Percentiles rank a stretch among this genome's conserved stretches.
phyloP scores from a whole-genome alignment of 1,140 invertebrate species.

The Schlechtendalia chinensis region DNA sequence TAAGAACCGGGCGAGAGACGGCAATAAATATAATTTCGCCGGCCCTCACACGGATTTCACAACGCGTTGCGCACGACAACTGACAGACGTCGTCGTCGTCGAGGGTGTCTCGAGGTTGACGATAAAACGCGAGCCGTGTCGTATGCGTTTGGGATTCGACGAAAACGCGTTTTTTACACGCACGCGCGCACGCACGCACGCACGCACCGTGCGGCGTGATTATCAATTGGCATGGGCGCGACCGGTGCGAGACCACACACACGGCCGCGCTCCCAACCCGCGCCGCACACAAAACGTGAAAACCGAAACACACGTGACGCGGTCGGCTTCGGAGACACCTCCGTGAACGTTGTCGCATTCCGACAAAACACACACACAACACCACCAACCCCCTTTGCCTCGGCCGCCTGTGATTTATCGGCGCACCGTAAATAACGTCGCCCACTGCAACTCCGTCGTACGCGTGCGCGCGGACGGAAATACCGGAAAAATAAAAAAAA shows the following conservation, averaged over 20 bases:
- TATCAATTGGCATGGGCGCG: conserved; percentile 47
- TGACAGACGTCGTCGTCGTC: conserved; percentile 7
- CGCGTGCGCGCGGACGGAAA: too few relatives aligned
- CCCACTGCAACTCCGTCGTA: too few relatives aligned
- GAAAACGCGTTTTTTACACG: neutral
- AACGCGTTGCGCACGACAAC: neutral
- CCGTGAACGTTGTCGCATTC: too few relatives aligned
- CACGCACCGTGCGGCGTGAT: too few relatives aligned
- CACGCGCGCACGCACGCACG: neutral
- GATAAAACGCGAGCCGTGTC: too few relatives aligned
- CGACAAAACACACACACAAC: too few relatives aligned
- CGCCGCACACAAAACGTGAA: neutral
- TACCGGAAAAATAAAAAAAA: too few relatives aligned
- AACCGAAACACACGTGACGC: neutral
- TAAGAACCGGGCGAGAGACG: neutral
- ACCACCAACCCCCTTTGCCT: too few relatives aligned
- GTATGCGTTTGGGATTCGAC: conserved; percentile 5
- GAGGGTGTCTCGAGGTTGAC: conserved; percentile 31
- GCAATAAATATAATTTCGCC: conserved; percentile 30
- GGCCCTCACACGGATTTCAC: neutral
- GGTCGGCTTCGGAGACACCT: conserved; percentile 20
- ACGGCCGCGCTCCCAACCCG: too few relatives aligned
- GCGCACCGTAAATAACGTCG: too few relatives aligned
- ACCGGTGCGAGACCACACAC: conserved; percentile 17
- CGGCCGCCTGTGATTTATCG: too few relatives aligned